Evolutionary conservation across 2,113 vertebrate species (phyloP), one percentile per base, ranked within the genome.

Genomic region (Noturus placidus): DNA sequence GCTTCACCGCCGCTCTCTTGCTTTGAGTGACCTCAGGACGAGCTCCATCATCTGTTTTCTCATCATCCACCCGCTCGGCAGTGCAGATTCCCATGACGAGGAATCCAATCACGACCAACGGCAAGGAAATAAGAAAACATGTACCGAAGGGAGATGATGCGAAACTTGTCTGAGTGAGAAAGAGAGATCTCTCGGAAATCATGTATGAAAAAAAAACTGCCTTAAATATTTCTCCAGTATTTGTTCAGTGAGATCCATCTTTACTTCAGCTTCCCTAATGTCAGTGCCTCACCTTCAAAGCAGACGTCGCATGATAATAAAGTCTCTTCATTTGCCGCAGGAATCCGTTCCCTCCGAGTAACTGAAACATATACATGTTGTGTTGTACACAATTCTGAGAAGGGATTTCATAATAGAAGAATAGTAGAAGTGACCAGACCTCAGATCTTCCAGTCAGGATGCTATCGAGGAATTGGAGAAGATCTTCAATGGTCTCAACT

Each of bases 341-440:
- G 87, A 97, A 86, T 82, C 96, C 92, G 88, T 99, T 97, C 89
- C 98, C 98, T 93, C 98, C 98, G 59, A 95, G 96, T 83, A 95
- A 95, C 97, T 98, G 92, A 87, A 69, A 77, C 27, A 61, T 30
- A 91, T 22, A 80, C 22, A 42, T 0, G 35, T 27, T 19, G 17
- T 22, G 50, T 84, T 61, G 59, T 13, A 83, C 19, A 30, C 4
- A 22, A 46, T 22, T 5, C 42, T 30, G 57, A 50, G n/a, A 70
- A 50, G 77, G 20, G 42, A 33, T 42, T 70, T 22, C 33, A 85
- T 17, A 46, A 46, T 7, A 0, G 42, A 46, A 35, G 3, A 80
- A 78, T 10, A 25, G 7, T 22, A 4, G 19, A 79, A 15, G 52
- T 3, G 11, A 85, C 69, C 95, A 95, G 91, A 98, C 97, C 94